phyloP scores from a whole-genome alignment of 2,113 vertebrate species.

The Synodontis membranacea region DNA sequence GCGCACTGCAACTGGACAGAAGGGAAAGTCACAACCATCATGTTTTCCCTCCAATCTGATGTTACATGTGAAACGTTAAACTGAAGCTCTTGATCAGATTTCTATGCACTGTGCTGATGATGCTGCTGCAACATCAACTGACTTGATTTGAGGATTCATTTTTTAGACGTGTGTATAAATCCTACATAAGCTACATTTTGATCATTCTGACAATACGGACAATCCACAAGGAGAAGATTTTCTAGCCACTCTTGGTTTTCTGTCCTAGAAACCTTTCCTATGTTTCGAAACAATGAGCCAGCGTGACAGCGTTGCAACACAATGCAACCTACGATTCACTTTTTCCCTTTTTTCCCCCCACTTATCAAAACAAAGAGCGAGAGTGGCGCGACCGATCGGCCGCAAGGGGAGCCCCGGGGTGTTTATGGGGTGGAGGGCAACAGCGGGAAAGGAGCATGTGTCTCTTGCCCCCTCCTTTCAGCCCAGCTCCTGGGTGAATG shows the following conservation, averaged over 20 bases:
- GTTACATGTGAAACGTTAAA: too few species aligned
- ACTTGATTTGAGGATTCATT: not conserved
- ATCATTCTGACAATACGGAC: not conserved
- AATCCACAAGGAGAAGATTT: not conserved
- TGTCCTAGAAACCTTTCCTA: not conserved
- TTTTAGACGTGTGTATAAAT: not conserved
- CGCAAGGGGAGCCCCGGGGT: conserved; percentile 11
- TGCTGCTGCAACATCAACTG: not conserved
- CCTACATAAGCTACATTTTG: not conserved
- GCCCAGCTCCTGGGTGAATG: conserved; percentile 67
- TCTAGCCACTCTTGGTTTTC: not conserved
- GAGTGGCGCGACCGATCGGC: not conserved
- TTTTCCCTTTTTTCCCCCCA: conserved; percentile 3
- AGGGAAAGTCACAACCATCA: not conserved
- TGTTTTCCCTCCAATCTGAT: not conserved
- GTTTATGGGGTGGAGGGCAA: conserved; percentile 17
- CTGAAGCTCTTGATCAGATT: not conserved
- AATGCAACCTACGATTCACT: conserved; percentile 17
- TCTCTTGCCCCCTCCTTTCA: conserved; percentile 12
- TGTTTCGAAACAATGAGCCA: conserved; percentile 1
- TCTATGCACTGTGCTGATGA: not conserved
- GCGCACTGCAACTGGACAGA: not conserved
- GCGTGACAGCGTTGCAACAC: conserved; percentile 9
- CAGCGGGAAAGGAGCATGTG: conserved; percentile 46
- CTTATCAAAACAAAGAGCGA: not conserved